These are phyloP conservation scores for Physella acuta DNA, from an alignment of 1,140 invertebrate genomes.

Conservation along the genomic window DNA sequence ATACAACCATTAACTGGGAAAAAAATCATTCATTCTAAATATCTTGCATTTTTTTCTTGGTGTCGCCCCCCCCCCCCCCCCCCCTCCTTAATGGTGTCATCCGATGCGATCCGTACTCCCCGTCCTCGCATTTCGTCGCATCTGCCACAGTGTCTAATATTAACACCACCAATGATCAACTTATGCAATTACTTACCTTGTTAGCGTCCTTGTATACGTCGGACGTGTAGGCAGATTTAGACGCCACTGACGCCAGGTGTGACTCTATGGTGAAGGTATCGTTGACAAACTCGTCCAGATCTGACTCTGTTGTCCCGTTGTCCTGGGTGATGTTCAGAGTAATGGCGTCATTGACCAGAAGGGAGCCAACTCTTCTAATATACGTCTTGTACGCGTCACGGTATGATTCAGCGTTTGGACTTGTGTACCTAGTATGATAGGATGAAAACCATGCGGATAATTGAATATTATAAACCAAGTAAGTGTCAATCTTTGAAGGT, in stretches of 20 bases:
- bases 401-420: slow-evolving; percentile 1
- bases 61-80: too few species aligned
- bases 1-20: too few species aligned
- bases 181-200: too few species aligned
- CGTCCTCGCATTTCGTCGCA: too few species aligned
- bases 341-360: background rate
- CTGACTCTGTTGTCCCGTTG: background rate
- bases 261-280: slow-evolving; percentile 10
- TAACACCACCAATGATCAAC: too few species aligned
- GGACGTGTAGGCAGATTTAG: background rate
- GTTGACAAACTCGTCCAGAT: slow-evolving; percentile 12
- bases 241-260: background rate
- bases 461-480: background rate
- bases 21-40: too few species aligned
- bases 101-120: too few species aligned
- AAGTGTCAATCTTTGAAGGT: background rate
- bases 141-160: too few species aligned
- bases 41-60: too few species aligned
- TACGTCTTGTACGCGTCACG: slow-evolving; percentile 7
- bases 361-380: slow-evolving; percentile 8
- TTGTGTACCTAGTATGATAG: slow-evolving; percentile 15
- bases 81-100: too few species aligned
- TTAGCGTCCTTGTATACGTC: background rate
- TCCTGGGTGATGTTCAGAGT: background rate
- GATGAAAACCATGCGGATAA: too few species aligned